Evolutionary conservation across 2,888 invertebrate genomes (phyloP).

Genomic region (Polydrusus cervinus): DNA sequence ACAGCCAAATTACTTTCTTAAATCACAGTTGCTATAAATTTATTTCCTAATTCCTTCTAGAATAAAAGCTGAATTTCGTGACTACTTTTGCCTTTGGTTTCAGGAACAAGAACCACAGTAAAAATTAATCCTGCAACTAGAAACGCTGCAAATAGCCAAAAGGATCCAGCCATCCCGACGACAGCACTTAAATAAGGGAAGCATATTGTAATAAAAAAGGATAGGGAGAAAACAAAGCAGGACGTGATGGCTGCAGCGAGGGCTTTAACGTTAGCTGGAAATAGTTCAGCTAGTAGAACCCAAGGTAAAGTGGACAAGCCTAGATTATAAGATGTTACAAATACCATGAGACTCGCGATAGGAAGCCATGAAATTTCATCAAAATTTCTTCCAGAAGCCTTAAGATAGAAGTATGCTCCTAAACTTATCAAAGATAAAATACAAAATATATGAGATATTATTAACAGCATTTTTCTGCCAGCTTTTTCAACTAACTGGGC

Average conservation of each 20-base stretch:
- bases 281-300: slow-evolving; percentile 87
- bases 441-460: slow-evolving; percentile 80
- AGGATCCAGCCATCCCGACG: slow-evolving; percentile 54
- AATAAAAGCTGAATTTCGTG: slow-evolving; percentile 54
- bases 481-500: slow-evolving; percentile 84
- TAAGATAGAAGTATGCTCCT: slow-evolving; percentile 61
- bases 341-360: slow-evolving; percentile 38
- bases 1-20: neutral
- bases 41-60: slow-evolving; percentile 33
- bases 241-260: slow-evolving; percentile 70
- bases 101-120: slow-evolving; percentile 52
- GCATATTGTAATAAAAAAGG: slow-evolving; percentile 55
- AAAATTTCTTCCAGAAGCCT: slow-evolving; percentile 60
- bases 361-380: slow-evolving; percentile 43
- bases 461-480: slow-evolving; percentile 81
- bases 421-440: slow-evolving; percentile 71
- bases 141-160: slow-evolving; percentile 55
- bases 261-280: slow-evolving; percentile 84
- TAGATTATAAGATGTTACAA: slow-evolving; percentile 56
- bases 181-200: slow-evolving; percentile 53
- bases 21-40: neutral
- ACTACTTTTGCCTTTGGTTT: slow-evolving; percentile 58
- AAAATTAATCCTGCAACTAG: slow-evolving; percentile 48
- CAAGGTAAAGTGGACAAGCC: slow-evolving; percentile 85
- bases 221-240: slow-evolving; percentile 46